Evolutionary conservation across 2,797 vertebrate genomes (phyloP).

Genomic region (Sebastes oblongus): DNA sequence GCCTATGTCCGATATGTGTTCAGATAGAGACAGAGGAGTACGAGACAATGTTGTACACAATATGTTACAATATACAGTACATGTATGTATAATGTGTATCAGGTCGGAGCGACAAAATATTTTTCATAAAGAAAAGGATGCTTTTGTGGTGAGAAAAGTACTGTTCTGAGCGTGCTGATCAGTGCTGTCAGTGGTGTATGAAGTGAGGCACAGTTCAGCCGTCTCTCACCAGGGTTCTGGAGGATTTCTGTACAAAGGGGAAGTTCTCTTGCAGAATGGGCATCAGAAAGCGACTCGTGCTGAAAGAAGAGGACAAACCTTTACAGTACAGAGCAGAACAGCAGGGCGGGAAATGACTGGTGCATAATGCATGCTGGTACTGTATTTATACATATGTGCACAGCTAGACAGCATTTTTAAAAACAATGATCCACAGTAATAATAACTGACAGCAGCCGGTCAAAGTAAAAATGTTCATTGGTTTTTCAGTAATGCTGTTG

Average conservation of each 20-base stretch:
- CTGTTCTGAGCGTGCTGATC: too few species aligned
- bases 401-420: not conserved
- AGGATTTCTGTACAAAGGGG: conserved; percentile 94
- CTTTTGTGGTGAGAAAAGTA: too few species aligned
- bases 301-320: conserved; percentile 52
- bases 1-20: not conserved
- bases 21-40: not conserved
- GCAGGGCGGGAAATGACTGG: too few species aligned
- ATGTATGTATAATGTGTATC: too few species aligned
- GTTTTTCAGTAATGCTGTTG: not conserved
- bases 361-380: not conserved
- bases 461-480: not conserved
- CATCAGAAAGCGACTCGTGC: conserved; percentile 92
- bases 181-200: too few species aligned
- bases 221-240: conserved; percentile 89
- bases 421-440: too few species aligned
- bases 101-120: too few species aligned
- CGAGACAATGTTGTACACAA: not conserved
- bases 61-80: too few species aligned
- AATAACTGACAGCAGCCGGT: not conserved
- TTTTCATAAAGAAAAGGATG: too few species aligned
- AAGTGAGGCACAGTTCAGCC: accelerated
- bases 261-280: conserved; percentile 92
- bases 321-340: not conserved
- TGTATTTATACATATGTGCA: not conserved